Base-by-base conservation (phyloP, 37 sponge, comb jelly and placozoan species). In the Diacarnus erythraeanus region DNA sequence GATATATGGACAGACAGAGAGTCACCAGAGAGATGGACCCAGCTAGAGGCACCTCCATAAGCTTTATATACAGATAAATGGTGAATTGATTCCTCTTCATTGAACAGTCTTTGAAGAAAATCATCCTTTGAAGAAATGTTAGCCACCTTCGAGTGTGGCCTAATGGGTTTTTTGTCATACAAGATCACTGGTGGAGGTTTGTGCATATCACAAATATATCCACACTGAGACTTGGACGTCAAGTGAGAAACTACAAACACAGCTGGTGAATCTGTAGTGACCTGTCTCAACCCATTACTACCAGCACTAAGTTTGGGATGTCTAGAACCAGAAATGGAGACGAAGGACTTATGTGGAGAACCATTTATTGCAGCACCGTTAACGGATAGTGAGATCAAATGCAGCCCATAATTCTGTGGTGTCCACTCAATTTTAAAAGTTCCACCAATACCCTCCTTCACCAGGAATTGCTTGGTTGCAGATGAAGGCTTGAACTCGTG, bases 341-440 rank as follows among this genome's bases (percentile, higher is more conserved):
- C n/a, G n/a, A n/a, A n/a, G n/a, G n/a, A n/a, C n/a, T 57, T 78
- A 29, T 77, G 42, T 23, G 85, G 85, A 21, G 85, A 85, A 22
- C 78, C 85, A 38, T 43, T 39, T 33, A 75, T 80, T 0, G 42
- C 59, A 74, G 57, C 42, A 8, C 51, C 42, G 34, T 87, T 87
- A 33, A 80, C 38, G 30, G 26, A 40, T 10, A 87, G 33, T 21
- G 17, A n/a, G 27, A 87, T 26, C 20, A 10, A 35, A 59, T 87
- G 77, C 23, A 76, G 68, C 8, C 87, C 87, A 20, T 29, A 10
- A 6, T 39, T 47, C 39, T 29, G 18, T 25, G 87, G 87, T 6
- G 75, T 80, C 87, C 87, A 87, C 27, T 73, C 43, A 2, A 87
- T 57, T n/a, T 71, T 26, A 58, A 61, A 77, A 29, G 40, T 25